A percentile compares a stretch with the other conserved stretches of the same genome.
Evolutionary conservation across 2,888 invertebrate species (phyloP).

Genomic region (Thyatira batis): DNA sequence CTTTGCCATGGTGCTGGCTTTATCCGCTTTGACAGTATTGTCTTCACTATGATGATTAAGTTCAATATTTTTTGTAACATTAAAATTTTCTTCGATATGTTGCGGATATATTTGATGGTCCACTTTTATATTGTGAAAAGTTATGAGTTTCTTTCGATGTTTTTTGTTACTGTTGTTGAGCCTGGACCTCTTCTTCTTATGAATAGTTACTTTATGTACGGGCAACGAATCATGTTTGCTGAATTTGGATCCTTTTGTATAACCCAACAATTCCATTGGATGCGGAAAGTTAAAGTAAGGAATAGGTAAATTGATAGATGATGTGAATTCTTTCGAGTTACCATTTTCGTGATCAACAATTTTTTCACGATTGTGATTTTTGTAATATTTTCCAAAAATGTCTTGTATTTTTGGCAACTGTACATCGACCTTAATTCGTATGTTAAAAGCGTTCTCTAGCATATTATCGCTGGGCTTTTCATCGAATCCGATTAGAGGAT

Average conservation of each 20-base stretch:
- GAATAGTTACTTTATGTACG: constrained; percentile 60
- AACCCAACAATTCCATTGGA: constrained; percentile 53
- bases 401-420: constrained; percentile 60
- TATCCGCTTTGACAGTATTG: constrained; percentile 17
- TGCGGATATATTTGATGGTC: constrained; percentile 39
- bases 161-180: constrained; percentile 55
- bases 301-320: constrained; percentile 51
- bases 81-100: constrained; percentile 32
- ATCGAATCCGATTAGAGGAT: constrained; percentile 3
- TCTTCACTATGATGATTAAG: constrained; percentile 21
- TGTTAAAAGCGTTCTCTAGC: constrained; percentile 52
- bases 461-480: constrained; percentile 18
- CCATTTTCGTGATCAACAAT: constrained; percentile 32
- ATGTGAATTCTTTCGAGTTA: constrained; percentile 45
- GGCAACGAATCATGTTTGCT: constrained; percentile 43
- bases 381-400: constrained; percentile 28
- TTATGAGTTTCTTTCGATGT: constrained; percentile 61
- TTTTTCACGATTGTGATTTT: constrained; percentile 31
- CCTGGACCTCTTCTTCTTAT: constrained; percentile 68
- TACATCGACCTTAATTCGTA: constrained; percentile 67
- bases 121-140: constrained; percentile 58
- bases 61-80: constrained; percentile 25
- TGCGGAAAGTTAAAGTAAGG: constrained; percentile 60
- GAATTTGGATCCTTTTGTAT: constrained; percentile 38
- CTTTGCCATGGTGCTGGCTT: constrained; percentile 14